phyloP scores from a whole-genome alignment of 2,888 invertebrate species.

The Seira musarum region DNA sequence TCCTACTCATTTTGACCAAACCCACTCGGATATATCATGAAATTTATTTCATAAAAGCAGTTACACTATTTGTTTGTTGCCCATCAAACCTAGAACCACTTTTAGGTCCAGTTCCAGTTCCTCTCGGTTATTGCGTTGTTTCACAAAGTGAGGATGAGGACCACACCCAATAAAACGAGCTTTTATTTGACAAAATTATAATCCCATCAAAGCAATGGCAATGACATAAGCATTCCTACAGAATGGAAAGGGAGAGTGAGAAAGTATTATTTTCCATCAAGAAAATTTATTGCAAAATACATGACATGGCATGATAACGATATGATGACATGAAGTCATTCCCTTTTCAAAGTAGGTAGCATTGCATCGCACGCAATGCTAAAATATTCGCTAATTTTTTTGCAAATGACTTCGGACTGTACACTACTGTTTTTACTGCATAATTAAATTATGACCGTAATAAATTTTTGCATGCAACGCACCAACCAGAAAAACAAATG shows the following conservation, averaged over 20 bases:
- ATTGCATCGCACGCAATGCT: neutral
- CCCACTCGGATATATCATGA: neutral
- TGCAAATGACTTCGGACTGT: neutral
- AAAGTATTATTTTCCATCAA: neutral
- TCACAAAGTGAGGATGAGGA: too few relatives aligned
- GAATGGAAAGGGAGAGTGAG: neutral
- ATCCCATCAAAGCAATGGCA: neutral
- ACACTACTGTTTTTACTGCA: neutral
- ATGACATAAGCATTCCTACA: neutral
- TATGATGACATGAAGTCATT: neutral
- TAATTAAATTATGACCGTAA: neutral
- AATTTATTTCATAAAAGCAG: neutral
- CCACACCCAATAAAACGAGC: neutral
- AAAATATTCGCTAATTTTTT: neutral
- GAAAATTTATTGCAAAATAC: neutral
- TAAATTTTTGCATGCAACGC: neutral
- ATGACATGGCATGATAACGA: neutral
- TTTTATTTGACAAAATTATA: neutral
- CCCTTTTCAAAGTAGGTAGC: neutral
- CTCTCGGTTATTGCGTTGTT: too few relatives aligned
- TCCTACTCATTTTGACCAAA: neutral
- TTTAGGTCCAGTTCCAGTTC: neutral
- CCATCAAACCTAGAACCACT: neutral
- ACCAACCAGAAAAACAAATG: neutral
- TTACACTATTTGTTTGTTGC: neutral